Evolutionary conservation across 2,113 vertebrate genomes (phyloP).

Genomic region (Scatophagus argus): DNA sequence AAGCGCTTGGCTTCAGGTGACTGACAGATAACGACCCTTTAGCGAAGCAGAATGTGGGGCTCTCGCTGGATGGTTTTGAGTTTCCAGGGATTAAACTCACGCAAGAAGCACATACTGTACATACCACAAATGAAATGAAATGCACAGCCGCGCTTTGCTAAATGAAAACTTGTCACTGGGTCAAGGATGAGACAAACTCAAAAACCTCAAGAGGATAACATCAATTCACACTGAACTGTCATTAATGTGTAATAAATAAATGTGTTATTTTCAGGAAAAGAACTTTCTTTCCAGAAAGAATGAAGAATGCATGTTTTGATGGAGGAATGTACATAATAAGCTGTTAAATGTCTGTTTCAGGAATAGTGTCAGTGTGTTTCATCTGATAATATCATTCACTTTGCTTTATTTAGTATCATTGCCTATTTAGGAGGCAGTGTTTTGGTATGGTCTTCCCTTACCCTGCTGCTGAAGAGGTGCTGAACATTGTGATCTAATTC

Average conservation of each 20-base stretch:
- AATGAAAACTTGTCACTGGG: background rate
- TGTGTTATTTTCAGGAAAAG: background rate
- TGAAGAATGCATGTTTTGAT: background rate
- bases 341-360: background rate
- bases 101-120: conserved; percentile 31
- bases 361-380: background rate
- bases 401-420: background rate
- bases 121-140: conserved; percentile 24
- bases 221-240: background rate
- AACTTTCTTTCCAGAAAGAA: background rate
- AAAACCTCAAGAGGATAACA: background rate
- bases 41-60: background rate
- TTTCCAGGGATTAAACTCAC: background rate
- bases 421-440: background rate
- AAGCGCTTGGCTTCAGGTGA: conserved; percentile 58
- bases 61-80: background rate
- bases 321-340: background rate
- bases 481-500: conserved; percentile 51
- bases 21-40: conserved; percentile 32
- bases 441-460: background rate
- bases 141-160: background rate
- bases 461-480: background rate
- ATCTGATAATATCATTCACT: background rate
- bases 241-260: no score
- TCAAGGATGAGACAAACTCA: background rate